A percentile compares a stretch with the other conserved stretches of the same genome.
phyloP scores from a whole-genome alignment of 2,888 invertebrate species.

The Mythimna loreyi region DNA sequence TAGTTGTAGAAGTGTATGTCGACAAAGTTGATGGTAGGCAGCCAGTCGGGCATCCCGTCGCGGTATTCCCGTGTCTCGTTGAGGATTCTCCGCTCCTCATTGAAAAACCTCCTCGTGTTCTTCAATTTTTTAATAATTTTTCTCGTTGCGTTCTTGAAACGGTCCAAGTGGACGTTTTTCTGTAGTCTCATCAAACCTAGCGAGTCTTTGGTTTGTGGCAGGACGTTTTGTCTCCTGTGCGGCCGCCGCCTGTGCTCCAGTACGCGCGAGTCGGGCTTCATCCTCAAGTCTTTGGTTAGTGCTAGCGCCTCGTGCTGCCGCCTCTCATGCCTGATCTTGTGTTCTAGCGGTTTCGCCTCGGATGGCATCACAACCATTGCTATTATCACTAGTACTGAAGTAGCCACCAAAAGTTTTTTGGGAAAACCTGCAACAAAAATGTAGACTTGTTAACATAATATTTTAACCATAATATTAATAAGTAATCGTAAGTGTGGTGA shows the following conservation, averaged over 20 bases:
- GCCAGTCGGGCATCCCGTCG: conserved; percentile 84
- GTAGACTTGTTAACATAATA: conserved; percentile 16
- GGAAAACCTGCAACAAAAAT: conserved; percentile 86
- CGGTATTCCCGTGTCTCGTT: conserved; percentile 81
- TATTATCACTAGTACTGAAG: conserved; percentile 84
- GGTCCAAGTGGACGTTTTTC: conserved; percentile 73
- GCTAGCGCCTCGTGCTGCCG: conserved; percentile 72
- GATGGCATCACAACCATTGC: conserved; percentile 84
- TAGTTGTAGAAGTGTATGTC: conserved; percentile 83
- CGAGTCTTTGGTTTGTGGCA: conserved; percentile 78
- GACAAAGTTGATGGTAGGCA: conserved; percentile 86
- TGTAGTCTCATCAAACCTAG: conserved; percentile 69
- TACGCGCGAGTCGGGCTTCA: conserved; percentile 62
- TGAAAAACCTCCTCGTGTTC: conserved; percentile 81
- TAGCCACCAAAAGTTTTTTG: conserved; percentile 89
- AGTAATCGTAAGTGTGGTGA: conserved; percentile 27
- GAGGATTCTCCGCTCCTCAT: conserved; percentile 76
- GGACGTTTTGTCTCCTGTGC: conserved; percentile 69
- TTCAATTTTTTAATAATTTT: conserved; percentile 83
- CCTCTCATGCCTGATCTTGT: conserved; percentile 80
- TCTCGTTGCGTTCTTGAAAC: conserved; percentile 79
- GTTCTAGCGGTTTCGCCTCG: conserved; percentile 80
- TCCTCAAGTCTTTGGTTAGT: conserved; percentile 73
- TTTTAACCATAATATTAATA: conserved; percentile 19
- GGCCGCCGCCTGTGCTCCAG: conserved; percentile 68